phyloP scores from a whole-genome alignment of 2,113 vertebrate species.

The Chroicocephalus ridibundus region DNA sequence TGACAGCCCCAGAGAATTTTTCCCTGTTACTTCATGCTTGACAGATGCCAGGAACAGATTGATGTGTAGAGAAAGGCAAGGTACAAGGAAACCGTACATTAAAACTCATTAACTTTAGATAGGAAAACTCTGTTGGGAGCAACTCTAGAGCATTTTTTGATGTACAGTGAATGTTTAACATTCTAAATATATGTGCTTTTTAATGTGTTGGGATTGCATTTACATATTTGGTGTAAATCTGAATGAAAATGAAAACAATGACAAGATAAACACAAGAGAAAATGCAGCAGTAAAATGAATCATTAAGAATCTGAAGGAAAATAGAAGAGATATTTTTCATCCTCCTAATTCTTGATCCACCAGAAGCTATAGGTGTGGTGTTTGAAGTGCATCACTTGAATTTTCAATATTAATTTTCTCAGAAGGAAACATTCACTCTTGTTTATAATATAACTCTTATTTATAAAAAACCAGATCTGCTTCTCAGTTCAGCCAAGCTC shows the following conservation, averaged over 20 bases:
- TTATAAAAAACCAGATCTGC: neutral
- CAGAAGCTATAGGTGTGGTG: neutral
- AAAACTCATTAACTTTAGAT: constrained; percentile 75
- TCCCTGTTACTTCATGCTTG: constrained; percentile 68
- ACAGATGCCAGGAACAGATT: constrained; percentile 78
- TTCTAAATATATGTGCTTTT: constrained; percentile 69
- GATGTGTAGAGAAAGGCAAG: constrained; percentile 70
- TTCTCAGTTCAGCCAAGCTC: neutral
- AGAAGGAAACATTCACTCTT: neutral
- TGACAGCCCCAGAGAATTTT: constrained; percentile 67
- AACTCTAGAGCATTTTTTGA: constrained; percentile 55
- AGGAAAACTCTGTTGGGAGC: constrained; percentile 62
- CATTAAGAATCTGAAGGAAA: constrained; percentile 6
- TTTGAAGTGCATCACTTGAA: neutral
- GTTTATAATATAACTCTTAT: neutral
- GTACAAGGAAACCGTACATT: constrained; percentile 71
- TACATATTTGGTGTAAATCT: constrained; percentile 57
- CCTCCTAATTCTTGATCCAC: neutral
- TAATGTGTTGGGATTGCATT: constrained; percentile 67
- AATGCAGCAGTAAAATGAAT: constrained; percentile 19
- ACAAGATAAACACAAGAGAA: constrained; percentile 53
- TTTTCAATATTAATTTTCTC: neutral
- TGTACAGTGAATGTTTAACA: constrained; percentile 68
- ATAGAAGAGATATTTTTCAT: neutral
- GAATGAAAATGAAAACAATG: constrained; percentile 46